Conservation (phyloP, 2,888 invertebrate genomes). For the Acronicta aceris region DNA sequence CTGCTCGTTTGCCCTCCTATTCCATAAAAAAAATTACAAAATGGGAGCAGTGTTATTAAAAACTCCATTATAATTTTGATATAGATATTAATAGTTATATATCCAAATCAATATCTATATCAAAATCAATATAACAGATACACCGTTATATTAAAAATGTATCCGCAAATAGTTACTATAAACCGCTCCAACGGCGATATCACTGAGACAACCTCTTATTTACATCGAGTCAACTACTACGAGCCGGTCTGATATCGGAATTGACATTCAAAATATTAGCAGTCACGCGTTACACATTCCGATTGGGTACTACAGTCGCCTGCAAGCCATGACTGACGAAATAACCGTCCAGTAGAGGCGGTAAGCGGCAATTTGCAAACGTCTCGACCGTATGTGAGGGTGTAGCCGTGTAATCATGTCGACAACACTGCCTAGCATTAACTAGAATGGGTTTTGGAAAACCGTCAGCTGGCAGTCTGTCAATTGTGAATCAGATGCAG, state of each 20-base stretch:
- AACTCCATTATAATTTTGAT: too few species aligned
- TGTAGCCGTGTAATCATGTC: conserved; percentile 63
- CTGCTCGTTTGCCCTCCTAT: too few species aligned
- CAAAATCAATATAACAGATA: too few species aligned
- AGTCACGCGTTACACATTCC: conserved; percentile 49
- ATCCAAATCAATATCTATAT: too few species aligned
- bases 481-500: conserved; percentile 26
- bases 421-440: conserved; percentile 50
- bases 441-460: conserved; percentile 59
- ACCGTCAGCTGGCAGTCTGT: conserved; percentile 61
- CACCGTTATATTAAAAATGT: neutral
- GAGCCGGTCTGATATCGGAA: conserved; percentile 38
- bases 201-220: conserved; percentile 25
- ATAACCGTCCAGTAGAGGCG: conserved; percentile 50
- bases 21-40: too few species aligned
- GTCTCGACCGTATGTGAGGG: conserved; percentile 50
- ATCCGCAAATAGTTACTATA: neutral
- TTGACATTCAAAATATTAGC: conserved; percentile 54
- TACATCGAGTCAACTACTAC: conserved; percentile 38
- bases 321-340: conserved; percentile 49
- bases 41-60: too few species aligned
- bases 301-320: conserved; percentile 39
- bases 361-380: conserved; percentile 66
- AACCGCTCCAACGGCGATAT: conserved; percentile 2
- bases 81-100: too few species aligned